phyloP scores from a whole-genome alignment of 2,888 invertebrate genomes.

The Cerceris ruficornis region DNA sequence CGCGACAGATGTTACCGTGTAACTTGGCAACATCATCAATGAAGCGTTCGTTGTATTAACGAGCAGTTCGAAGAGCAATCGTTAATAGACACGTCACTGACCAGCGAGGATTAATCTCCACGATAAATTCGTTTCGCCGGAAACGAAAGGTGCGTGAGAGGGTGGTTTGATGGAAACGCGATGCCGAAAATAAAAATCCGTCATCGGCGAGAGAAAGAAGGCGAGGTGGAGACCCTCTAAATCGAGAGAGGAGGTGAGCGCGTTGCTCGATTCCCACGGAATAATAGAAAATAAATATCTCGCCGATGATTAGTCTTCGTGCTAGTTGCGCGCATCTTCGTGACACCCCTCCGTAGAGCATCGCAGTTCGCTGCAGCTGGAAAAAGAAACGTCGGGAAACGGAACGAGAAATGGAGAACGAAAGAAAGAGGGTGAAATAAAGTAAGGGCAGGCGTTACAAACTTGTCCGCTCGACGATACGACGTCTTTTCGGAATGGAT shows the following conservation, averaged over 20 bases:
- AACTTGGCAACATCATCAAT: too few relatives aligned
- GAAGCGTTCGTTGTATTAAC: neutral
- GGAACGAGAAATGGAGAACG: conserved; percentile 10
- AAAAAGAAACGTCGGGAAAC: conserved; percentile 39
- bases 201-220: conserved; percentile 52
- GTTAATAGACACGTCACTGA: conserved; percentile 49
- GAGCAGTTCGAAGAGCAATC: neutral
- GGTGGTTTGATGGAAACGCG: conserved; percentile 59
- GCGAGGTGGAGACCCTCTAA: conserved; percentile 38
- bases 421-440: neutral
- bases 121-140: neutral
- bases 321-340: conserved; percentile 52
- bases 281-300: conserved; percentile 77
- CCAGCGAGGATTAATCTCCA: conserved; percentile 25
- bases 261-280: conserved; percentile 72
- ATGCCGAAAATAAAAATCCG: conserved; percentile 70
- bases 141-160: conserved; percentile 54
- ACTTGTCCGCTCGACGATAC: too few relatives aligned
- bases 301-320: conserved; percentile 71
- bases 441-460: conserved; percentile 4
- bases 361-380: conserved; percentile 65
- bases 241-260: conserved; percentile 58
- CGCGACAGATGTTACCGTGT: too few relatives aligned
- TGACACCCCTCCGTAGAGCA: conserved; percentile 55
- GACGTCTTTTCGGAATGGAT: neutral